Conservation (phyloP, 2,888 invertebrate species). For the Acronicta psi region DNA sequence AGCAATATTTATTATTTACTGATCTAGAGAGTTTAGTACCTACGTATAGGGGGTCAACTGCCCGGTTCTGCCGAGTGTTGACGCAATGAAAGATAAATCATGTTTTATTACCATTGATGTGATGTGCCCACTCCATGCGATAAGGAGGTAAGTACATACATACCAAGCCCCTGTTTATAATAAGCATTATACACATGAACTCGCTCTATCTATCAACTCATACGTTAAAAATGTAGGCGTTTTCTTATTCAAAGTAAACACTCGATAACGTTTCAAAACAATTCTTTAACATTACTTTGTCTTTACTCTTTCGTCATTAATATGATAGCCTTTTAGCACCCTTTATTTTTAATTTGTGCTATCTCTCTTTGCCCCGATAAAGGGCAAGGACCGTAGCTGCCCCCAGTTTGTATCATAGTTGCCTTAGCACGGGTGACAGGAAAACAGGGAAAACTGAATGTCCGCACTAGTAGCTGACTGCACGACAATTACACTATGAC, state of each 20-base stretch:
- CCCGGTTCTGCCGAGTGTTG: neutral
- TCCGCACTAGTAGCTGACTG: too few species aligned
- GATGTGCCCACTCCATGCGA: slow-evolving; percentile 3
- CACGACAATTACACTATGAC: too few species aligned
- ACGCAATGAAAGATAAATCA: slow-evolving; percentile 16
- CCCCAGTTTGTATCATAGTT: too few species aligned
- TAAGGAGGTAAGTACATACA: slow-evolving; percentile 1
- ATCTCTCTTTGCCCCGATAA: too few species aligned
- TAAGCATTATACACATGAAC: slow-evolving; percentile 13
- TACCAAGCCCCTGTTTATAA: slow-evolving; percentile 29
- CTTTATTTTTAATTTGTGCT: too few species aligned
- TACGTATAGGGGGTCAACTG: neutral
- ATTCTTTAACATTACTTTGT: neutral
- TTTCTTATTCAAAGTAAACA: slow-evolving; percentile 12
- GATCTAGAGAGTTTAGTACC: neutral
- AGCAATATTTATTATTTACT: too few species aligned
- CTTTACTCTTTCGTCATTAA: too few species aligned
- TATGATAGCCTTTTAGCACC: too few species aligned
- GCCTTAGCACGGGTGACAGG: too few species aligned
- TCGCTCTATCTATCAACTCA: slow-evolving; percentile 13
- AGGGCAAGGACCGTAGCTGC: too few species aligned
- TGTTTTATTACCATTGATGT: neutral
- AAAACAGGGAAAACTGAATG: too few species aligned
- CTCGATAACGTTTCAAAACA: slow-evolving; percentile 14
- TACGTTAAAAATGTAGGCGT: slow-evolving; percentile 41